Conservation (phyloP, 2,113 vertebrate genomes). For the Calidris pugnax region DNA sequence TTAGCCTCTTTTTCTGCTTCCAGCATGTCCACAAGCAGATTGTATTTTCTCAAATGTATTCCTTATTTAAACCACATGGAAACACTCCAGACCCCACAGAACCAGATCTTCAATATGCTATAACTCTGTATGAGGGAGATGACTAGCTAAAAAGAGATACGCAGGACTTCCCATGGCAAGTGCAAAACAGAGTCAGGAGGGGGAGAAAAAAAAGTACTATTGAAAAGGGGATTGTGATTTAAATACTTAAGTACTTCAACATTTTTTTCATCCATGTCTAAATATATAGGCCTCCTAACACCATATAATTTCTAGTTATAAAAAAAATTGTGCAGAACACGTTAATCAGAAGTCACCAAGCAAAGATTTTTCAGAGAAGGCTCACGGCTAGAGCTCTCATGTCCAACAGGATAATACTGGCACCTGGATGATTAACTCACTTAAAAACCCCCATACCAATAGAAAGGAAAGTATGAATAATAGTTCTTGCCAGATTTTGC, state of each 20-base stretch:
- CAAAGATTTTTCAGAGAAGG: neutral
- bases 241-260: neutral
- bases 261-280: neutral
- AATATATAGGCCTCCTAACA: neutral
- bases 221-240: neutral
- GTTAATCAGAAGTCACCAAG: neutral
- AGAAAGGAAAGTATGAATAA: neutral
- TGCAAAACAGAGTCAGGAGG: neutral
- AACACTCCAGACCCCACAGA: slow-evolving; percentile 56
- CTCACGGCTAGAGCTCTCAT: neutral
- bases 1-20: slow-evolving; percentile 62
- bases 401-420: neutral
- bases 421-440: neutral
- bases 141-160: neutral
- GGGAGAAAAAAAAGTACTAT: too few relatives aligned
- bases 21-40: slow-evolving; percentile 55
- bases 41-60: slow-evolving; percentile 65
- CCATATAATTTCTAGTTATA: neutral
- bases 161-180: neutral
- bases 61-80: slow-evolving; percentile 64
- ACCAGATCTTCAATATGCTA: slow-evolving; percentile 10
- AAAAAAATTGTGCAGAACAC: neutral
- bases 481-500: neutral
- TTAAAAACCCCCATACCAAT: fast-evolving
- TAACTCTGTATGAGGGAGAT: neutral